Conservation (phyloP, 2,888 invertebrate genomes). For the Calameuta pallipes region DNA sequence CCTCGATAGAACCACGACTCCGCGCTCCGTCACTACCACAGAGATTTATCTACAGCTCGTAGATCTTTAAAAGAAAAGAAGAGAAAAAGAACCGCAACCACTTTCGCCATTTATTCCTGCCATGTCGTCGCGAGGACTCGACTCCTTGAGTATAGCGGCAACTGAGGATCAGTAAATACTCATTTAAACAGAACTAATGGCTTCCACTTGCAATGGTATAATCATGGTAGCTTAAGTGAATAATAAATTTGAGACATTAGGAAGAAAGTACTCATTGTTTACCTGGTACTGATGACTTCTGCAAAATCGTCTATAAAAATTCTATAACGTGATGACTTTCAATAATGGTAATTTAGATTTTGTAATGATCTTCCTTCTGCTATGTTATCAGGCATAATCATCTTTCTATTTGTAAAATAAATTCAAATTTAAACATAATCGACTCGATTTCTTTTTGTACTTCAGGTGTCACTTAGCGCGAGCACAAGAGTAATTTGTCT, state of each 20-base stretch:
- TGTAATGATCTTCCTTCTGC: background rate
- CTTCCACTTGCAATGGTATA: background rate
- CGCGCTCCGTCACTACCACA: background rate
- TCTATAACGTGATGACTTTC: background rate
- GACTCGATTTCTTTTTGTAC: slow-evolving; percentile 32
- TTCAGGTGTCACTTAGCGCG: slow-evolving; percentile 48
- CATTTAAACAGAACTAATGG: background rate
- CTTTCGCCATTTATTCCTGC: slow-evolving; percentile 13
- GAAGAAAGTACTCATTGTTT: background rate
- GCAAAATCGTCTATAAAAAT: background rate
- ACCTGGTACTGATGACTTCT: background rate
- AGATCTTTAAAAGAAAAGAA: background rate
- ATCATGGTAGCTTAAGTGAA: background rate
- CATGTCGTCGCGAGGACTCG: background rate
- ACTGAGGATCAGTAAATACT: background rate
- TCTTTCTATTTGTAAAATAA: background rate
- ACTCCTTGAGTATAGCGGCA: background rate
- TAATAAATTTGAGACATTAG: background rate
- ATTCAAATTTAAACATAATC: background rate
- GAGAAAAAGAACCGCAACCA: slow-evolving; percentile 9
- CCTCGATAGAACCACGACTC: background rate
- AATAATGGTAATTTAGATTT: background rate
- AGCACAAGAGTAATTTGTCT: slow-evolving; percentile 51
- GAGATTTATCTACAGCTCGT: background rate
- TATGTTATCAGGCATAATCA: background rate